Evolutionary conservation across 2,797 vertebrate species (phyloP).

Genomic region (Enoplosus armatus): DNA sequence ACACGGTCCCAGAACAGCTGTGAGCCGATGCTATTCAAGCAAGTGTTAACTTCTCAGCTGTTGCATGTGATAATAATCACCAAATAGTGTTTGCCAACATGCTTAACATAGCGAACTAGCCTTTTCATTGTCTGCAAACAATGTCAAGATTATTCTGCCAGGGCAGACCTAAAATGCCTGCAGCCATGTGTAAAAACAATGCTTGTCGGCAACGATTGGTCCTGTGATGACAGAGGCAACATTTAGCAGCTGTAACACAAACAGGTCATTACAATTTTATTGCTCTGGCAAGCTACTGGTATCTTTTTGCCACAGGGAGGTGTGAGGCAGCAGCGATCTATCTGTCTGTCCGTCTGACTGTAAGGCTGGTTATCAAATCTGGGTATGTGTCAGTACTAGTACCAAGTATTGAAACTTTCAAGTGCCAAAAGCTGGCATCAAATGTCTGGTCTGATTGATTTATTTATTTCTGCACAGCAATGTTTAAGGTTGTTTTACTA

Average conservation of each 20-base stretch:
- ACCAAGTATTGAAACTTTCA: neutral
- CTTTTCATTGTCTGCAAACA: slow-evolving; percentile 56
- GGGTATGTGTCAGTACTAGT: neutral
- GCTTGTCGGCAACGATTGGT: slow-evolving; percentile 6
- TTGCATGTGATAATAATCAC: slow-evolving; percentile 50
- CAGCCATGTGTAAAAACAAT: slow-evolving; percentile 28
- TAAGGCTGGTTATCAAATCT: neutral
- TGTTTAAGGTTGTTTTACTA: neutral
- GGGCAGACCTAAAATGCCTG: slow-evolving; percentile 11
- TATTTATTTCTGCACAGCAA: neutral
- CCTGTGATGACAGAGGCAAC: slow-evolving; percentile 47
- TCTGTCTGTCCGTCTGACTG: neutral
- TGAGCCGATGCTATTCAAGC: slow-evolving; percentile 34
- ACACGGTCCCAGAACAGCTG: slow-evolving; percentile 45
- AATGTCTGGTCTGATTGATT: neutral
- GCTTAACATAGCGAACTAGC: slow-evolving; percentile 44
- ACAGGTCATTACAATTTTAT: slow-evolving; percentile 50
- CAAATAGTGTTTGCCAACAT: slow-evolving; percentile 54
- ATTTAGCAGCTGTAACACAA: slow-evolving; percentile 43
- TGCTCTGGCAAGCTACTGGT: slow-evolving; percentile 34
- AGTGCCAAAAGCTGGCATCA: neutral
- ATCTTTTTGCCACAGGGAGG: slow-evolving; percentile 4
- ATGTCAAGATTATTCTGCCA: slow-evolving; percentile 45
- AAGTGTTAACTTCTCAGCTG: slow-evolving; percentile 62
- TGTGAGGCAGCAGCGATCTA: slow-evolving; percentile 4